Percentiles rank a stretch among this genome's conserved stretches.
These are phyloP conservation scores for Torymus aiolomorphi DNA, from an alignment of 2,888 invertebrate species.

Conservation along the genomic window DNA sequence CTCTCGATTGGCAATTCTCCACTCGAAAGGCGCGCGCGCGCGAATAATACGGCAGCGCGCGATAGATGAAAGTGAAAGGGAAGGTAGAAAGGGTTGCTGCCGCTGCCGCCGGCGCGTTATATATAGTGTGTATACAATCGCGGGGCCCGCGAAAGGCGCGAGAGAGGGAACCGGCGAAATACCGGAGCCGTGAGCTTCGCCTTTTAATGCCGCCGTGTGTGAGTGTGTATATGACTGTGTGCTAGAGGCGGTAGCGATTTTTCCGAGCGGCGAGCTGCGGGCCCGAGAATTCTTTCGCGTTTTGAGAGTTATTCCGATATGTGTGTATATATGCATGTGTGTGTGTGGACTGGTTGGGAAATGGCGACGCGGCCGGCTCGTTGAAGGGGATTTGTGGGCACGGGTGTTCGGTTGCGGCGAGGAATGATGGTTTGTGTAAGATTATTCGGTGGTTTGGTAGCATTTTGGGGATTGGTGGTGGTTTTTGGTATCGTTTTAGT, in stretches of 20 bases:
- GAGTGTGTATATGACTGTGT: background rate
- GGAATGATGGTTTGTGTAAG: too few relatives aligned
- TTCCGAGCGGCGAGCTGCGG: slow-evolving; percentile 57
- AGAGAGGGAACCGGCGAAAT: slow-evolving; percentile 33
- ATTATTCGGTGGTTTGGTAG: too few relatives aligned
- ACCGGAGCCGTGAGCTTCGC: slow-evolving; percentile 29
- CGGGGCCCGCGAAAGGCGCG: background rate
- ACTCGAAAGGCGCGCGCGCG: slow-evolving; percentile 66
- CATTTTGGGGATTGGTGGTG: too few relatives aligned
- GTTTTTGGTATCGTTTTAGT: too few relatives aligned
- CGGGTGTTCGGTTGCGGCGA: too few relatives aligned
- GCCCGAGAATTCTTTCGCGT: slow-evolving; percentile 33
- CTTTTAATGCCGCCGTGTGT: slow-evolving; percentile 31
- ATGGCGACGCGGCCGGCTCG: too few relatives aligned
- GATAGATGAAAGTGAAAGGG: slow-evolving; percentile 76
- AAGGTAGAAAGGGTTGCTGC: slow-evolving; percentile 72
- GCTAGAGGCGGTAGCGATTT: slow-evolving; percentile 26
- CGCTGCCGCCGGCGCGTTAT: slow-evolving; percentile 31
- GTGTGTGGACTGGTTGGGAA: too few relatives aligned
- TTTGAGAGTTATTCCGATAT: slow-evolving; percentile 2
- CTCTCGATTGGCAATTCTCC: slow-evolving; percentile 17
- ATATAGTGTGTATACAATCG: too few relatives aligned
- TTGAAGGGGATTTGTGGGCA: too few relatives aligned
- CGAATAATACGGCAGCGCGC: slow-evolving; percentile 58
- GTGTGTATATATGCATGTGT: too few relatives aligned